Evolutionary conservation across 2,113 vertebrate species (phyloP).

Genomic region (Mungos mungo): DNA sequence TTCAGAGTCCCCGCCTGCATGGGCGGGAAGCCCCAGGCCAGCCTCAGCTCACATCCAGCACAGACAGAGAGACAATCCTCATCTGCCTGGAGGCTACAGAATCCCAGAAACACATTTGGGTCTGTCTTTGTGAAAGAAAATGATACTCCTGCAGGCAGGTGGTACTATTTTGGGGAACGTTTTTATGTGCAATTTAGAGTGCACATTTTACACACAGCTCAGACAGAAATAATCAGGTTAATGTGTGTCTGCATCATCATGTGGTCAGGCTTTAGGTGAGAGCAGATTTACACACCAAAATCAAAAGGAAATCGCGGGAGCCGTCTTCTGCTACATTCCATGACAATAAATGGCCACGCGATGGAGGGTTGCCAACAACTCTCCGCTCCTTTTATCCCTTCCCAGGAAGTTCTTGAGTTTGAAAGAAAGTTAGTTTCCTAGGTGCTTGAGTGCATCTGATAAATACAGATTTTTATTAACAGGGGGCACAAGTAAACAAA

Average conservation of each 20-base stretch:
- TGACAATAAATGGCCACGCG: slow-evolving; percentile 64
- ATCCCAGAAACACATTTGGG: slow-evolving; percentile 23
- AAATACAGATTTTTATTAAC: slow-evolving; percentile 54
- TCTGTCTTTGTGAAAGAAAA: slow-evolving; percentile 67
- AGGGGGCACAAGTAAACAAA: slow-evolving; percentile 41
- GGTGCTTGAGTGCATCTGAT: slow-evolving; percentile 47
- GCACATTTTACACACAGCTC: slow-evolving; percentile 69
- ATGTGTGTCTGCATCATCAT: slow-evolving; percentile 70
- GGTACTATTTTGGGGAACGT: slow-evolving; percentile 67
- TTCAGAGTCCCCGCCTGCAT: neutral
- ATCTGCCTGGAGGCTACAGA: neutral
- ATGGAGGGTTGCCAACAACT: slow-evolving; percentile 53
- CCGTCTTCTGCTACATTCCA: slow-evolving; percentile 70
- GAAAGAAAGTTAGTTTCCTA: slow-evolving; percentile 64
- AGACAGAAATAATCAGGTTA: slow-evolving; percentile 85
- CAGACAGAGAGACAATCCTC: neutral
- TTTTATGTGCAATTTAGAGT: slow-evolving; percentile 77
- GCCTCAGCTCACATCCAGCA: neutral
- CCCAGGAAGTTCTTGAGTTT: slow-evolving; percentile 30
- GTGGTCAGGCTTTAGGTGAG: slow-evolving; percentile 80
- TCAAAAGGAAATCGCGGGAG: slow-evolving; percentile 78
- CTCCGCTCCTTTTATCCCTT: slow-evolving; percentile 36
- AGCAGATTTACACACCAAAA: slow-evolving; percentile 84
- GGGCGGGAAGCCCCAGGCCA: neutral
- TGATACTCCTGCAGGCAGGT: slow-evolving; percentile 67